These are phyloP conservation scores for Athripsodes cinereus DNA, from an alignment of 2,888 invertebrate species.

Conservation along the genomic window DNA sequence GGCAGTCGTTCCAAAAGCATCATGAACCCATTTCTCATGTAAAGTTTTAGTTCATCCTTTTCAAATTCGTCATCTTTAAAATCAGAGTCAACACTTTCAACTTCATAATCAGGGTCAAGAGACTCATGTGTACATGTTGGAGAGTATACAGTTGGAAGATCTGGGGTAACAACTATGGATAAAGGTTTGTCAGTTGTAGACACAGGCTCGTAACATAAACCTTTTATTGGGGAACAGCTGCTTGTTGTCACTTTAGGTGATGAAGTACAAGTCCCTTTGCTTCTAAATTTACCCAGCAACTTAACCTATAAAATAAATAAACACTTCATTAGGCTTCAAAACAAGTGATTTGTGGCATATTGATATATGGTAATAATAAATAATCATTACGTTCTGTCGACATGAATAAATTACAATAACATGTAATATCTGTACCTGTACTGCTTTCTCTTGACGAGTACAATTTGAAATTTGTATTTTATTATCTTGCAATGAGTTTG, in stretches of 20 bases:
- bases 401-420: background rate
- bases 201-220: background rate
- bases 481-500: too few species aligned
- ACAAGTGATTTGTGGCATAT: background rate
- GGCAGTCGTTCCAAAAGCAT: too few species aligned
- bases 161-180: too few species aligned
- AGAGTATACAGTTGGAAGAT: too few species aligned
- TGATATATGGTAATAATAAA: background rate
- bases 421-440: background rate
- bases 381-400: background rate
- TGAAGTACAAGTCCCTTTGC: background rate
- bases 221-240: background rate
- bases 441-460: background rate
- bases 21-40: too few species aligned
- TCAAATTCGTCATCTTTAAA: too few species aligned
- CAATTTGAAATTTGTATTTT: background rate
- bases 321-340: background rate
- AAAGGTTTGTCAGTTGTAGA: background rate
- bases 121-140: too few species aligned
- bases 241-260: background rate
- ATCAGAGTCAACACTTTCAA: too few species aligned
- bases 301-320: background rate
- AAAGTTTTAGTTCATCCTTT: too few species aligned
- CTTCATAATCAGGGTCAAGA: too few species aligned
- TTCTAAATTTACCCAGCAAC: background rate